Evolutionary conservation across 1,140 invertebrate genomes (phyloP).

Genomic region (Drosophila nigrodunni): DNA sequence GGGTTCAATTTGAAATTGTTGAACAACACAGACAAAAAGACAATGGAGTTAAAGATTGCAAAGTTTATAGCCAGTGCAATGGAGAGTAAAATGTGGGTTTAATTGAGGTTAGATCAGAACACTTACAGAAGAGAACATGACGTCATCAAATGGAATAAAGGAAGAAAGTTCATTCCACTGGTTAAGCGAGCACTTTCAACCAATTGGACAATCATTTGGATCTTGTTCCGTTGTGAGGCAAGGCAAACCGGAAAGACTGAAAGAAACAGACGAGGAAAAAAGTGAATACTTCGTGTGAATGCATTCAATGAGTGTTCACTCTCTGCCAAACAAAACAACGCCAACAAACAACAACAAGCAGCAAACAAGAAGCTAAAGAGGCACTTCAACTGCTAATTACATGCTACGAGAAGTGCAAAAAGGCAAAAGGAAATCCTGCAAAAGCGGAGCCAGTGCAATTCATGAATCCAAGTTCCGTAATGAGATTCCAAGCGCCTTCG

Average conservation of each 20-base stretch:
- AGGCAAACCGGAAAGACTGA: not conserved
- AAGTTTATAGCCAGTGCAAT: conserved; percentile 28
- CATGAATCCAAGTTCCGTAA: conserved; percentile 34
- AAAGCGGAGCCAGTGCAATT: conserved; percentile 38
- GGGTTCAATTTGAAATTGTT: conserved; percentile 16
- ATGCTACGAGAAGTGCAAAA: conserved; percentile 36
- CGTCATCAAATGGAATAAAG: not conserved
- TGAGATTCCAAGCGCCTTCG: conserved; percentile 41
- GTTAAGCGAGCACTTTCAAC: conserved; percentile 6
- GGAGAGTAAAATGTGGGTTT: conserved; percentile 16
- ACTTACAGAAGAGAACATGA: not conserved
- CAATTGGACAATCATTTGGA: conserved; percentile 31
- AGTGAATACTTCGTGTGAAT: conserved; percentile 12
- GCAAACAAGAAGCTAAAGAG: not conserved
- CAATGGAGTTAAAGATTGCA: conserved; percentile 22
- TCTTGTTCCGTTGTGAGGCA: conserved; percentile 6
- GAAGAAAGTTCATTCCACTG: not conserved
- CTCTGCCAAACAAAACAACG: conserved; percentile 20
- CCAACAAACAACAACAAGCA: not conserved
- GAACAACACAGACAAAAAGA: conserved; percentile 21
- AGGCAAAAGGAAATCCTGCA: conserved; percentile 45
- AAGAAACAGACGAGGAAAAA: not conserved
- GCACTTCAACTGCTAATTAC: conserved; percentile 46
- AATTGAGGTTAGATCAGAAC: conserved; percentile 13
- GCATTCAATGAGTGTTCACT: conserved; percentile 6